Conservation (phyloP, 2,113 vertebrate genomes). For the Gymnogyps californianus region DNA sequence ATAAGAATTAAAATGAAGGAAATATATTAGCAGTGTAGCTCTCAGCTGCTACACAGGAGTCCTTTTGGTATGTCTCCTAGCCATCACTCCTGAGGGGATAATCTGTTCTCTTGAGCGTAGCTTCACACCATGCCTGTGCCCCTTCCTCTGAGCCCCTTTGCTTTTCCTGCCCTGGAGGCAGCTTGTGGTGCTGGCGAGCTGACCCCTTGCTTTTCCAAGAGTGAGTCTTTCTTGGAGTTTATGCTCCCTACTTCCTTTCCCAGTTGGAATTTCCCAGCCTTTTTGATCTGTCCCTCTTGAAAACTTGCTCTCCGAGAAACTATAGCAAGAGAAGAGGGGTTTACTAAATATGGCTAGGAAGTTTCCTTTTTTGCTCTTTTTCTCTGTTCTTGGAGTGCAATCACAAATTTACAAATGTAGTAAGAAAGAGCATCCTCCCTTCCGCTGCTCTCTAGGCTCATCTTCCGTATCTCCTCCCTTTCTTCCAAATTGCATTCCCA, state of each 20-base stretch:
- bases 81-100: not conserved
- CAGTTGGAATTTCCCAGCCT: not conserved
- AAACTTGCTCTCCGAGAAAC: not conserved
- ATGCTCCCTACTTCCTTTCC: not conserved
- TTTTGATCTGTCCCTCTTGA: not conserved
- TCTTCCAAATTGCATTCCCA: not conserved
- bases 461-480: not conserved
- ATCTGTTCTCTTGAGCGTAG: not conserved
- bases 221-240: not conserved
- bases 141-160: not conserved
- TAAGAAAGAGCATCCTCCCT: not conserved
- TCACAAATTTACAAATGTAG: not conserved
- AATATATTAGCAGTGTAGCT: not conserved
- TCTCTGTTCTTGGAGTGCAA: not conserved
- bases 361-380: not conserved
- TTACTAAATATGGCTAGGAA: not conserved
- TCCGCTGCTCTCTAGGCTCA: not conserved
- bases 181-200: not conserved
- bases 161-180: not conserved
- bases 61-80: not conserved
- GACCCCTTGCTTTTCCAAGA: not conserved
- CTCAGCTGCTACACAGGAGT: not conserved
- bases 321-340: not conserved
- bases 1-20: not conserved
- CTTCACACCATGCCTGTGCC: not conserved